Base-by-base conservation (phyloP, 2,797 vertebrate genomes). In the Malacoraja senta region DNA sequence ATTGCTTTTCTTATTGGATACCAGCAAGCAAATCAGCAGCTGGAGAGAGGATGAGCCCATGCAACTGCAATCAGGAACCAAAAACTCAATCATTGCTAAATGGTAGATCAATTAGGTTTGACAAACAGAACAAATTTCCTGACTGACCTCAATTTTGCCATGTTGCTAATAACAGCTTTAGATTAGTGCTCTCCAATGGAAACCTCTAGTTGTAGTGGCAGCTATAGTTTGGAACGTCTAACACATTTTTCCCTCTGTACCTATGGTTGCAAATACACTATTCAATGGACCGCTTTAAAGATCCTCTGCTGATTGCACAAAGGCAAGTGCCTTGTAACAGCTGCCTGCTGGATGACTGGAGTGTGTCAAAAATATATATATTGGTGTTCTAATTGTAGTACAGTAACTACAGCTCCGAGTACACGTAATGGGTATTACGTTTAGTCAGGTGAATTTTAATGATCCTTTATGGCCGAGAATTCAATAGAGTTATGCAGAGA, bases 81-180 rank as follows among this genome's bases (percentile, higher is more conserved):
- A 90, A 90, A 90, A 35, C 63, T 71, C 83, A 86, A 10, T 88
- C 84, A 88, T 53, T 6, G 44, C 12, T 61, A 90, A 71, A 68
- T 90, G 63, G 63, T 19, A 8, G n/a, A 32, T 38, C 29, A 35
- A 68, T 17, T 68, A 68, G 17, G n/a, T 24, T 24, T 38, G 86
- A 32, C 63, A 90, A 63, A 32, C 65, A 90, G 61, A 88, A 53
- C 86, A 90, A 68, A 90, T 68, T 65, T n/a, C 29, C n/a, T 71
- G 32, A 90, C 86, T 81, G 38, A 26, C 79, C 8, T 81, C 17
- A 44, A 12, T 53, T 19, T 81, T 21, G 53, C 35, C 77, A 53
- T 53, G 44, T 53, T 53, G 44, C 44, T 53, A 53, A 53, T 53
- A 53, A 53, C 44, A 53, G 4, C 44, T 53, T 53, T 53, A 6